Evolutionary conservation across 1,140 invertebrate species (phyloP).

Genomic region (Cyclina sinensis): DNA sequence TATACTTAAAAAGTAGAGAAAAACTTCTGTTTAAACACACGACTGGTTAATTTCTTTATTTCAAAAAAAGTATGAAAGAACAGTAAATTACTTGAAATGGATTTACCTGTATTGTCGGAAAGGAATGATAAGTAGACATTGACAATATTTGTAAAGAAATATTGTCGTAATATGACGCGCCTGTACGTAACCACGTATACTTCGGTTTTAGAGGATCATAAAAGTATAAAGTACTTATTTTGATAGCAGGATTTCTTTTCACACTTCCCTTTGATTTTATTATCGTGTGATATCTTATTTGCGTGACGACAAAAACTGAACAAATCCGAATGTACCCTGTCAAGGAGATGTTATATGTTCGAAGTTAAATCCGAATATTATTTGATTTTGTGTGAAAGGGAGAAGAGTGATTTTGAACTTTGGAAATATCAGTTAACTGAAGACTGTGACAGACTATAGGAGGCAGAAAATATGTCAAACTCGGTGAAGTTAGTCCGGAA

Average conservation of each 20-base stretch:
- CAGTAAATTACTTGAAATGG: background rate
- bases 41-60: background rate
- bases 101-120: background rate
- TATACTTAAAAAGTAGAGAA: background rate
- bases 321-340: too few relatives aligned
- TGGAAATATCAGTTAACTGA: background rate
- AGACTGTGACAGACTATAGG: background rate
- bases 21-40: too few relatives aligned
- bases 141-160: background rate
- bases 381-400: too few relatives aligned
- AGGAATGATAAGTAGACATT: background rate
- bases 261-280: background rate
- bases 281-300: background rate
- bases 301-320: too few relatives aligned
- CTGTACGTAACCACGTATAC: background rate
- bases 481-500: conserved; percentile 36
- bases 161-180: background rate
- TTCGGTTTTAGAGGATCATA: background rate
- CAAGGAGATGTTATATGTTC: too few relatives aligned
- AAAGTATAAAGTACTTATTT: background rate
- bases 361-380: too few relatives aligned
- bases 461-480: conserved; percentile 19
- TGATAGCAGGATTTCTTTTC: background rate
- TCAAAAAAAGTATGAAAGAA: background rate
- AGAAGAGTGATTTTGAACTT: too few relatives aligned